phyloP scores from a whole-genome alignment of 2,888 invertebrate species.

The Uropetala carovei region DNA sequence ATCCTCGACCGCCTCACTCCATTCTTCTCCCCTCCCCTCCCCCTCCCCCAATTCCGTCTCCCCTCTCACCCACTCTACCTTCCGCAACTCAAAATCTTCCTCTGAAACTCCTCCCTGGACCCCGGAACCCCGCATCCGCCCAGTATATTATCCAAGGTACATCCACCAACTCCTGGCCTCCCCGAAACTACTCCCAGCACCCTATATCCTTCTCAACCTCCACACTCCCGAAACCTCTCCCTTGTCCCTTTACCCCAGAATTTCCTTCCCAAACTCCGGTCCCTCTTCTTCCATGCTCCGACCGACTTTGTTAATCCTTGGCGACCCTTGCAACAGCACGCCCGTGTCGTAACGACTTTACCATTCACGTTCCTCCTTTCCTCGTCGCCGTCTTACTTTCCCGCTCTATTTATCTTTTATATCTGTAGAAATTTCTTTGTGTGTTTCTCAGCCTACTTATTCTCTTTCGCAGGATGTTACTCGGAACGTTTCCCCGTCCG shows the following conservation, averaged over 20 bases:
- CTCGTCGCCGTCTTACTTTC: neutral
- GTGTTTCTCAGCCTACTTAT: neutral
- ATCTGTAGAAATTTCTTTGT: neutral
- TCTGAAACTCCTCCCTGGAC: neutral
- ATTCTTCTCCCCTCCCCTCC: neutral
- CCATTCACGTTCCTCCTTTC: neutral
- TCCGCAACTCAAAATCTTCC: constrained; percentile 40
- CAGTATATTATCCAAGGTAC: constrained; percentile 42
- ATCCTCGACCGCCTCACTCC: neutral
- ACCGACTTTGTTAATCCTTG: constrained; percentile 44
- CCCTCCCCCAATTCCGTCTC: neutral
- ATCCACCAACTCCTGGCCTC: constrained; percentile 32
- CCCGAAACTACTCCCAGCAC: constrained; percentile 10
- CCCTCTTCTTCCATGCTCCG: neutral
- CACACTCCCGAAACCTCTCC: neutral
- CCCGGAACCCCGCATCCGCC: neutral
- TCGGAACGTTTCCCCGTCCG: too few species aligned
- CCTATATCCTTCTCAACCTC: constrained; percentile 12
- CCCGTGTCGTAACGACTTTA: neutral
- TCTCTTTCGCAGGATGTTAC: neutral
- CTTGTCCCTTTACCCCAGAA: neutral
- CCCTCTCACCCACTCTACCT: neutral
- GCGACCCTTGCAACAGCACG: constrained; percentile 53
- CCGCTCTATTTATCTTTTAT: neutral
- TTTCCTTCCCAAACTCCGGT: neutral